These are phyloP conservation scores for Nycticebus coucang DNA, from an alignment of 2,113 vertebrate species.

Conservation along the genomic window DNA sequence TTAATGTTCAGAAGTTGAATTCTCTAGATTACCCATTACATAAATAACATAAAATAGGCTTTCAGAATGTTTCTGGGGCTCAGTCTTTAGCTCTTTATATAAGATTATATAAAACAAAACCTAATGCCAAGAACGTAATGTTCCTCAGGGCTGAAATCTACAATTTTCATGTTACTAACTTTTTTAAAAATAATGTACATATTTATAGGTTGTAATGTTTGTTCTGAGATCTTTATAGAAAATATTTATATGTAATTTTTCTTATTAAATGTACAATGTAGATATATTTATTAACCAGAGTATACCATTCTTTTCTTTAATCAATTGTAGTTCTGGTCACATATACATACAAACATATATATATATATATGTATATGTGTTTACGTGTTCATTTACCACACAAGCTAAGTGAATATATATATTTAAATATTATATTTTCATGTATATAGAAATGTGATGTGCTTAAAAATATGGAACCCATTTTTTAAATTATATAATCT, in stretches of 20 bases:
- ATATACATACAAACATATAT: background rate
- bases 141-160: background rate
- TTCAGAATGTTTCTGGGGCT: background rate
- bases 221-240: background rate
- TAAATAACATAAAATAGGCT: background rate
- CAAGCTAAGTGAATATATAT: background rate
- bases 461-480: background rate
- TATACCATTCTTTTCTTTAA: background rate
- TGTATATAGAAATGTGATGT: background rate
- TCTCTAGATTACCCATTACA: background rate
- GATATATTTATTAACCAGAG: background rate
- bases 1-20: background rate
- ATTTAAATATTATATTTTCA: background rate
- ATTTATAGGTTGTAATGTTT: background rate
- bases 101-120: background rate
- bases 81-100: background rate
- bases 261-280: background rate
- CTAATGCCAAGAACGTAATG: fast-evolving
- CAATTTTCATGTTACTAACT: background rate
- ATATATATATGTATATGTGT: background rate
- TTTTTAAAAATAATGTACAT: background rate
- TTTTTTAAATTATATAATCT: background rate
- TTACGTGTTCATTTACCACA: background rate
- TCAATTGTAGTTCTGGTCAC: background rate
- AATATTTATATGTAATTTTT: background rate